phyloP scores from a whole-genome alignment of 2,888 invertebrate genomes.

The Prenolepis imparis region DNA sequence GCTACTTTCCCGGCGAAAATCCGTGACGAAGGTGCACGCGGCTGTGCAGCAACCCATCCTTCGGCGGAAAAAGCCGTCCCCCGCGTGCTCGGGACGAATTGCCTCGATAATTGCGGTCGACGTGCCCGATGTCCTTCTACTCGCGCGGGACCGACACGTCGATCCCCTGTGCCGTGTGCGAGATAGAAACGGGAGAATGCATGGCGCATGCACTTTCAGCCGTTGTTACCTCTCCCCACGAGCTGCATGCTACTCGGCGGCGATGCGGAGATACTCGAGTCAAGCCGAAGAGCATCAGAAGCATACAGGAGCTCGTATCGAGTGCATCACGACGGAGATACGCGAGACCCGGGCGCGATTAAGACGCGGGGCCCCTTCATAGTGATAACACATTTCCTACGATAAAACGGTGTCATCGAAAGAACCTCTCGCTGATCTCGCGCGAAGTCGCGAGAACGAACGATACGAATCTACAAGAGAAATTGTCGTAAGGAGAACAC shows the following conservation, averaged over 20 bases:
- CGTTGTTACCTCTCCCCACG: constrained; percentile 29
- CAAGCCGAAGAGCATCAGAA: constrained; percentile 54
- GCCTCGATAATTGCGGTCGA: constrained; percentile 52
- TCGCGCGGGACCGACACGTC: constrained; percentile 38
- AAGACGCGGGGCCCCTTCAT: constrained; percentile 20
- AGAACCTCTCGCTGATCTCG: not conserved
- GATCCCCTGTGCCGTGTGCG: constrained; percentile 18
- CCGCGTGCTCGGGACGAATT: constrained; percentile 37
- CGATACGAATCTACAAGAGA: not conserved
- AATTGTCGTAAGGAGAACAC: not conserved
- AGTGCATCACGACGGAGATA: constrained; percentile 21
- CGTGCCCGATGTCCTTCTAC: constrained; percentile 48
- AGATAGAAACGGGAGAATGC: constrained; percentile 32
- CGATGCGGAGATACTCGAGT: constrained; percentile 48
- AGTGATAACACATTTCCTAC: constrained; percentile 39
- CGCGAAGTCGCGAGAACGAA: constrained; percentile 2
- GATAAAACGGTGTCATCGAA: constrained; percentile 11
- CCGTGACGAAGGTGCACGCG: not conserved
- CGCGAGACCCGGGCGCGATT: constrained; percentile 24
- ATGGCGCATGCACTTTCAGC: constrained; percentile 51
- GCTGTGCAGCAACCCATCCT: constrained; percentile 24
- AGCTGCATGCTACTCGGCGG: constrained; percentile 13
- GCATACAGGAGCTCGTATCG: constrained; percentile 45
- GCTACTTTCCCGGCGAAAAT: constrained; percentile 48
- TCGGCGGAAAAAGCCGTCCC: constrained; percentile 37